phyloP scores from a whole-genome alignment of 2,888 invertebrate species.

The Sesia apiformis region DNA sequence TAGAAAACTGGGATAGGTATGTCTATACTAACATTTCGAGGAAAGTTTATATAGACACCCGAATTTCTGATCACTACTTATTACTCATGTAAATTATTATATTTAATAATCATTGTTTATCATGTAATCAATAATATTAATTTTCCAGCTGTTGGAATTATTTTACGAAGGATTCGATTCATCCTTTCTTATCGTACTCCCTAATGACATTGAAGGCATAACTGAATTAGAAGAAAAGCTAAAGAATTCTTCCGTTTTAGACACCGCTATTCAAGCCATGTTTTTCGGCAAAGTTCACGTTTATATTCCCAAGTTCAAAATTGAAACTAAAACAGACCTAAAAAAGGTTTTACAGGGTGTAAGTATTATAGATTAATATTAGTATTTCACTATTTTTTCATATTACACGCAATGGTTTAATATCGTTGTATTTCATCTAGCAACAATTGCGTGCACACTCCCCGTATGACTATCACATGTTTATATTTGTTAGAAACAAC shows the following conservation, averaged over 20 bases:
- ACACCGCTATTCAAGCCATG: conserved; percentile 53
- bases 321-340: conserved; percentile 81
- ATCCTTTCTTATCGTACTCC: conserved; percentile 83
- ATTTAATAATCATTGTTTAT: too few relatives aligned
- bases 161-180: conserved; percentile 80
- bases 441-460: too few relatives aligned
- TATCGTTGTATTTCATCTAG: too few relatives aligned
- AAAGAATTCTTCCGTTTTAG: conserved; percentile 42
- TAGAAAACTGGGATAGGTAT: too few relatives aligned
- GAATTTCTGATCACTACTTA: too few relatives aligned
- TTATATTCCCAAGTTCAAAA: conserved; percentile 84
- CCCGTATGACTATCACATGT: background rate
- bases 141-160: conserved; percentile 77
- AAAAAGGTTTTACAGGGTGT: conserved; percentile 76
- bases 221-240: conserved; percentile 75
- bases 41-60: too few relatives aligned
- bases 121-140: too few relatives aligned
- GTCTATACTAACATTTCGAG: too few relatives aligned
- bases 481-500: background rate
- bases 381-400: background rate
- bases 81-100: too few relatives aligned
- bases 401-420: too few relatives aligned
- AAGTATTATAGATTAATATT: conserved; percentile 13
- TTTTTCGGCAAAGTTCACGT: conserved; percentile 71
- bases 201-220: conserved; percentile 80